Percentiles rank a stretch among this genome's conserved stretches.
phyloP scores from a whole-genome alignment of 2,113 vertebrate species.

The Fukomys damarensis region DNA sequence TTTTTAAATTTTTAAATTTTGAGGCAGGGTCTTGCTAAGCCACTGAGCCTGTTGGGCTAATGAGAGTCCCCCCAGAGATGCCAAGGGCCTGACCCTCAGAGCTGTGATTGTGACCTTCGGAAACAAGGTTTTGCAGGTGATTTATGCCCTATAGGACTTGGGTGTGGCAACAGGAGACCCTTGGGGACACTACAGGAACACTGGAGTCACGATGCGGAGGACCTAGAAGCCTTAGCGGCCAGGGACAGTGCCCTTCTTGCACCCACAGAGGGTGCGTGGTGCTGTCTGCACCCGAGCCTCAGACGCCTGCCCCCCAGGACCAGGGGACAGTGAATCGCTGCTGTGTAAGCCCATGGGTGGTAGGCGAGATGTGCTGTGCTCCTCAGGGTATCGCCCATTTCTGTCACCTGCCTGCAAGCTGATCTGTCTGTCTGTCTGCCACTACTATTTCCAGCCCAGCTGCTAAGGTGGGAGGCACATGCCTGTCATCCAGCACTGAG shows the following conservation, averaged over 20 bases:
- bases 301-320: background rate
- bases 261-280: background rate
- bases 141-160: background rate
- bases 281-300: background rate
- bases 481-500: background rate
- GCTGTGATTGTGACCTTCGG: background rate
- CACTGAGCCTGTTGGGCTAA: background rate
- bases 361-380: background rate
- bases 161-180: background rate
- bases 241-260: background rate
- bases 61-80: background rate
- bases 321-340: background rate
- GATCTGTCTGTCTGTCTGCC: background rate
- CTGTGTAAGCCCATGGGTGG: background rate
- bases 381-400: background rate
- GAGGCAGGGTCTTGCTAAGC: background rate
- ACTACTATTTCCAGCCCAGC: background rate
- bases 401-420: background rate
- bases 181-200: too few species aligned
- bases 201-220: background rate
- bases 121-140: background rate
- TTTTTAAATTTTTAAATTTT: background rate
- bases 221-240: background rate
- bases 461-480: background rate
- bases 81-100: background rate